phyloP scores from a whole-genome alignment of 2,888 invertebrate genomes.

The Hyalella azteca region DNA sequence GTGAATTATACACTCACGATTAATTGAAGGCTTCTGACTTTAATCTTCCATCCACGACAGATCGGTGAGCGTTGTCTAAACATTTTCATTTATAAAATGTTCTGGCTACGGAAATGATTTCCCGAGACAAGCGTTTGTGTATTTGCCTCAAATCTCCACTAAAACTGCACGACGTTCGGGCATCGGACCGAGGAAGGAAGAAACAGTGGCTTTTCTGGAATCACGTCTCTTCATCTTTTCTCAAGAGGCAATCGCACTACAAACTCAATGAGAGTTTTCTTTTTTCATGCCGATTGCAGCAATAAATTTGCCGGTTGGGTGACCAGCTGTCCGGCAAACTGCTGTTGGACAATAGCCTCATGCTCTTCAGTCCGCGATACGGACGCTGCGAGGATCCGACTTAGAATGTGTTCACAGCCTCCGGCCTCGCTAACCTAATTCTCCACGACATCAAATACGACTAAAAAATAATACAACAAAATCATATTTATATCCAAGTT shows the following conservation, averaged over 20 bases:
- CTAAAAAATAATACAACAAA: too few species aligned
- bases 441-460: too few species aligned
- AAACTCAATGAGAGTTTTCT: constrained; percentile 38
- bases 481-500: too few species aligned
- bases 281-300: constrained; percentile 38
- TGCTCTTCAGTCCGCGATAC: constrained; percentile 32
- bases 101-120: background rate
- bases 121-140: background rate
- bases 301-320: constrained; percentile 39
- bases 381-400: constrained; percentile 30
- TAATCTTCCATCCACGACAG: too few species aligned
- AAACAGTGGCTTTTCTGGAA: constrained; percentile 27
- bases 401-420: too few species aligned
- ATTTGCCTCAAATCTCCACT: background rate
- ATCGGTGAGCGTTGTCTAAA: too few species aligned
- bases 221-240: constrained; percentile 33
- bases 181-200: constrained; percentile 20
- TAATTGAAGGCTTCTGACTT: too few species aligned
- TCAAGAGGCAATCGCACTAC: constrained; percentile 37
- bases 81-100: too few species aligned
- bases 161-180: background rate
- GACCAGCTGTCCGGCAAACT: constrained; percentile 25
- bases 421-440: too few species aligned
- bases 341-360: constrained; percentile 33
- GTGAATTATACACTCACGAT: too few species aligned